A percentile compares a stretch with the other conserved stretches of the same genome.
Conservation (phyloP, 2,888 invertebrate species). For the Marronus borbonicus region DNA sequence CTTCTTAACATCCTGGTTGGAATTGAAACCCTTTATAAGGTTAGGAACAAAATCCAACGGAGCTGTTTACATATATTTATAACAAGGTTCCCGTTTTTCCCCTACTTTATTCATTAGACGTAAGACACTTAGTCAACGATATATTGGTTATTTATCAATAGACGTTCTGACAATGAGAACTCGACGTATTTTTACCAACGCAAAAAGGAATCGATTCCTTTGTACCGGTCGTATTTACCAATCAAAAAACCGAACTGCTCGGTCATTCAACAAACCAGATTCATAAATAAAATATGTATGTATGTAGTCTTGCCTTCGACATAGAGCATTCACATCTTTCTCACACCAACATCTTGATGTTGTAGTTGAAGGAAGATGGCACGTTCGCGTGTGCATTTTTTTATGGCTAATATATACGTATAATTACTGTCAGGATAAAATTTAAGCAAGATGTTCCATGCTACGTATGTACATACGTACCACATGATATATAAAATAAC, state of each 20-base stretch:
- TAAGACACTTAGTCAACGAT: constrained; percentile 17
- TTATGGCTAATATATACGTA: constrained; percentile 28
- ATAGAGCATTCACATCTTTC: constrained; percentile 5
- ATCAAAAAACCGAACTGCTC: constrained; percentile 30
- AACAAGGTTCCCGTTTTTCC: constrained; percentile 43
- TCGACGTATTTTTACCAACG: constrained; percentile 29
- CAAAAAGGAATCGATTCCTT: constrained; percentile 39
- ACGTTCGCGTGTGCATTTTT: constrained; percentile 30
- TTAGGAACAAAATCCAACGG: constrained; percentile 27
- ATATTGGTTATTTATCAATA: constrained; percentile 35
- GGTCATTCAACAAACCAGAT: constrained; percentile 31
- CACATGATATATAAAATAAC: constrained; percentile 10
- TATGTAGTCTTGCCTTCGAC: constrained; percentile 26
- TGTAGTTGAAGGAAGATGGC: background rate
- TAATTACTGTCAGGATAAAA: constrained; percentile 24
- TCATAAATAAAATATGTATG: constrained; percentile 40
- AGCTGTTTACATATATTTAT: constrained; percentile 40
- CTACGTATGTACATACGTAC: too few species aligned
- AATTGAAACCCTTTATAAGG: constrained; percentile 42
- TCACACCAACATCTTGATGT: background rate
- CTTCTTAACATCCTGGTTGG: constrained; percentile 42
- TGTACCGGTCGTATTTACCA: constrained; percentile 37
- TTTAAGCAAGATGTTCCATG: constrained; percentile 24
- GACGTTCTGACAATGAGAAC: constrained; percentile 30
- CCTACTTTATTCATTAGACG: constrained; percentile 24